Evolutionary conservation across 2,113 vertebrate species (phyloP), one percentile per base, ranked within the genome.

Genomic region (Sebastes schlegelii): DNA sequence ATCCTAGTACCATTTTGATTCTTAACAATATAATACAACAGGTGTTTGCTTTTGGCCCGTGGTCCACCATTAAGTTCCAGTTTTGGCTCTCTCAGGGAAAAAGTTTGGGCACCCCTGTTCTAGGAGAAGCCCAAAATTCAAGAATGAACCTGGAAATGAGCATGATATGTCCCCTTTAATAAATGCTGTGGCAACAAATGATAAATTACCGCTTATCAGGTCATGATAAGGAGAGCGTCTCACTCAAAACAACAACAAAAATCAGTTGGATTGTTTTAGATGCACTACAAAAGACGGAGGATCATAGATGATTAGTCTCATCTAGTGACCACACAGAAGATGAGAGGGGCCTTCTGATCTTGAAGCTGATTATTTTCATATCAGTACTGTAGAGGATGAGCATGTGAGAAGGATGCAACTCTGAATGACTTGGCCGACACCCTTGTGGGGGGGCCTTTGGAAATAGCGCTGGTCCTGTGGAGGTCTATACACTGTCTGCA

Each of bases 331-430:
- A 64, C 80, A 83, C 64, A 46, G 34, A 58, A 65, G 85, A 63
- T 74, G 74, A 79, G 26, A 60, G 71, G n/a, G 13, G 8, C 46
- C 64, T 40, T 58, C 60, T 84, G 69, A 82, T 78, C 51, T 77
- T 17, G 23, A 77, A n/a, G 54, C 66, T 61, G 52, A 34, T 80
- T 80, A 84, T 74, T 88, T 85, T 70, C 84, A 71, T 34, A 72
- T 75, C 69, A 46, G 52, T 74, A 66, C 57, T 21, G 4, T 1
- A 81, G 52, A 26, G 49, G 55, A 64, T n/a, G 57, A 79, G 19
- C 43, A 70, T 67, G 66, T 43, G 70, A 82, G 61, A 77, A 49
- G 11, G 40, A 77, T 80, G 12, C 62, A 79, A 16, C 74, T 80
- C 42, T 42, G 40, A 48, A 73, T 23, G 46, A 84, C 68, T 66